Conservation (phyloP, 2,888 invertebrate genomes). For the Clistopyga incitator region DNA sequence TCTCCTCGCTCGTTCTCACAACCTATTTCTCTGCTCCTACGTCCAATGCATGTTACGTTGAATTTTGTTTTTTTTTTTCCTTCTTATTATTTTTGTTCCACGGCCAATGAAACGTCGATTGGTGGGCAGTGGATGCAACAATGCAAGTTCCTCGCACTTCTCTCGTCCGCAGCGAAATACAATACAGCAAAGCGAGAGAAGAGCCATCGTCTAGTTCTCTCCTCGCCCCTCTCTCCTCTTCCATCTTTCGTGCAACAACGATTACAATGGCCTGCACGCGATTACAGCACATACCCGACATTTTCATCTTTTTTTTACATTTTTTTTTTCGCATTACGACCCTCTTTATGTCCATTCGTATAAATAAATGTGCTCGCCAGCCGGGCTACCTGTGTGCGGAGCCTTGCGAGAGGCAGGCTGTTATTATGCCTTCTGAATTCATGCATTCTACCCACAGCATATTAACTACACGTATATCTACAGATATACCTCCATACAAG, state of each 20-base stretch:
- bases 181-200: conserved; percentile 41
- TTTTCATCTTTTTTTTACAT: conserved; percentile 22
- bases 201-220: conserved; percentile 13
- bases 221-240: conserved; percentile 57
- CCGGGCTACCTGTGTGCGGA: conserved; percentile 44
- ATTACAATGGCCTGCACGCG: conserved; percentile 62
- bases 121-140: conserved; percentile 59
- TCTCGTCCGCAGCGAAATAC: conserved; percentile 42
- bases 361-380: conserved; percentile 75
- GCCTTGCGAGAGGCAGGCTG: conserved; percentile 11
- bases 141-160: conserved; percentile 46
- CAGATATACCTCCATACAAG: no score
- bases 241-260: conserved; percentile 53
- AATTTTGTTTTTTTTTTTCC: no score
- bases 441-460: conserved; percentile 34
- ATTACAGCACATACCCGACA: conserved; percentile 53
- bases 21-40: conserved; percentile 54
- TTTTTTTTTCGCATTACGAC: conserved; percentile 43
- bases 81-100: conserved; percentile 44
- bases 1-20: conserved; percentile 59
- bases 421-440: conserved; percentile 41
- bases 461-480: conserved; percentile 7
- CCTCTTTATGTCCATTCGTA: conserved; percentile 69
- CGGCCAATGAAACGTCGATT: conserved; percentile 62
- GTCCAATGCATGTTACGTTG: conserved; percentile 50